Conservation (phyloP, 2,113 vertebrate species). For the Zosterops pallidus region DNA sequence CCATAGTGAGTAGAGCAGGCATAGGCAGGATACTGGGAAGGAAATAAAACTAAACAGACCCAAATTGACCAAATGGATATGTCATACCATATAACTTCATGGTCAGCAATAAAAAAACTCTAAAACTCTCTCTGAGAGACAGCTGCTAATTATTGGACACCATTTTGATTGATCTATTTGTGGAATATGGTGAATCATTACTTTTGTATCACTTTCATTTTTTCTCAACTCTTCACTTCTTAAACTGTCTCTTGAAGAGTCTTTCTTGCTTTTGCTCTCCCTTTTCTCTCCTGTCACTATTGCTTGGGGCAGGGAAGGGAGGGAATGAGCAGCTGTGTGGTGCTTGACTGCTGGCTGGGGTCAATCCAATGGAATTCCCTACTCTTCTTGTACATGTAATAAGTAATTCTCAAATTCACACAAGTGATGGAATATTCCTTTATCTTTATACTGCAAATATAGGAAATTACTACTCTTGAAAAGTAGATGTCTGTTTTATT, state of each 20-base stretch:
- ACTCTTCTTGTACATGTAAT: not conserved
- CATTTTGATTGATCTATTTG: not conserved
- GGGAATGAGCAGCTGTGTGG: not conserved
- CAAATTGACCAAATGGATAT: not conserved
- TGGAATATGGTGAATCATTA: not conserved
- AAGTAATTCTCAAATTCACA: not conserved
- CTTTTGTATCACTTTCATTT: not conserved
- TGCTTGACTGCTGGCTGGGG: not conserved
- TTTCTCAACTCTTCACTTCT: not conserved
- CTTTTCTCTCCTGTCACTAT: not conserved
- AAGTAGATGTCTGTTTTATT: not conserved
- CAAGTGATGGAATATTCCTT: not conserved
- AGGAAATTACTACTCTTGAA: not conserved
- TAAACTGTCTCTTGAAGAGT: not conserved
- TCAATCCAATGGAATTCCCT: not conserved
- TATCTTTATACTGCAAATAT: not conserved
- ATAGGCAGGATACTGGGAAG: not conserved
- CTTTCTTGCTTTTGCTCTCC: not conserved
- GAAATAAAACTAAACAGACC: not conserved
- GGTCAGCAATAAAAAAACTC: not conserved
- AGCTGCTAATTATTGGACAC: not conserved
- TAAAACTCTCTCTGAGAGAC: no score
- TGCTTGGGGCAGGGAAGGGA: not conserved
- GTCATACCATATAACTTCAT: not conserved
- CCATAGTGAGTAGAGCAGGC: not conserved